Evolutionary conservation across 2,797 vertebrate species (phyloP), one percentile per base, ranked within the genome.

Genomic region (Tapera naevia): DNA sequence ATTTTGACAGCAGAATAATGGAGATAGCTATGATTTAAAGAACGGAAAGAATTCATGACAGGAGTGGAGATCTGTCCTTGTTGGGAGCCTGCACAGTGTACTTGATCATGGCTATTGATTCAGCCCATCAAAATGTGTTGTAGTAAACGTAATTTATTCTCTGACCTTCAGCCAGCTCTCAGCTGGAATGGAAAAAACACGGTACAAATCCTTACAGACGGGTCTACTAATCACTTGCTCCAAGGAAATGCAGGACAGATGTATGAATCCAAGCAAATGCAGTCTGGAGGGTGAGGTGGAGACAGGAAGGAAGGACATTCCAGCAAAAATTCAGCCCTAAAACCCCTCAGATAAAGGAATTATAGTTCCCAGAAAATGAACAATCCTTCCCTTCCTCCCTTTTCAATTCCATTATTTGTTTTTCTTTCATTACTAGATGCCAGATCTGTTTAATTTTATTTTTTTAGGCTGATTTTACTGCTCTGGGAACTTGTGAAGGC

Each of bases 161-260:
- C 45, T 5, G 81, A 89, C 91, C 91, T 95, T 94, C 92, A 96
- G 81, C 92, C 79, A 83, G 91, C 72, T 92, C 89, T 83, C n/a
- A 13, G 85, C 67, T 89, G 84, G 61, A 94, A 70, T 80, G 81
- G 91, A 51, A 92, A 87, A n/a, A 93, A 82, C 89, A 73, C 2
- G 0, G 64, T 66, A 39, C 82, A 66, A 84, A 22, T 87, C 58
- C 71, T 93, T 71, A 58, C 66, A 46, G 86, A 67, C 87, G 79
- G 79, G 9, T 65, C 79, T 92, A 57, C 91, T 89, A 13, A 60
- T 80, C 89, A 17, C 64, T 66, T 78, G 48, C 64, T 93, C 78
- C 79, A 64, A 87, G 75, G 81, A 89, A 93, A 94, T 23, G 48
- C 25, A 30, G 71, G 71, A 37, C 22, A 45, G 89, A 70, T 66